Evolutionary conservation across 2,888 invertebrate species (phyloP).

Genomic region (Sphaerophoria rueppellii): DNA sequence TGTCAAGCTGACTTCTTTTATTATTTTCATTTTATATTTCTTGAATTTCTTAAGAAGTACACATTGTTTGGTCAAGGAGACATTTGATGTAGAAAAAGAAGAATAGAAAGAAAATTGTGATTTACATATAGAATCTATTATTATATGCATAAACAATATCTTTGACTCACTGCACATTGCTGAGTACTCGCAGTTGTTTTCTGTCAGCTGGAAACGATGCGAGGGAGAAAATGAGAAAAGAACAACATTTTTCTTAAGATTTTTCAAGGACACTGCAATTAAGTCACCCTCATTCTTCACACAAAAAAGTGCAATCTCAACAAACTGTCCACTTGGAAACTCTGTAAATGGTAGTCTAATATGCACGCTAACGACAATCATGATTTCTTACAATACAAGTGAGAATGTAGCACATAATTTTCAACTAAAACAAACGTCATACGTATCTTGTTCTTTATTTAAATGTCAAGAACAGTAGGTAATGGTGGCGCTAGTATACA

Average conservation of each 20-base stretch:
- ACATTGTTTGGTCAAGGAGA: conserved; percentile 8
- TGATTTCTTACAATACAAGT: conserved; percentile 13
- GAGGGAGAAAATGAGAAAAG: background rate
- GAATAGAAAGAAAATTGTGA: background rate
- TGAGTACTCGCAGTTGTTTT: background rate
- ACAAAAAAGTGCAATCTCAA: background rate
- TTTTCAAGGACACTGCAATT: conserved; percentile 37
- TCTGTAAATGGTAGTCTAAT: conserved; percentile 32
- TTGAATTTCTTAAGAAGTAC: background rate
- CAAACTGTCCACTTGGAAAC: conserved; percentile 45
- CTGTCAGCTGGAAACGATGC: too few species aligned
- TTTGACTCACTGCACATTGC: background rate
- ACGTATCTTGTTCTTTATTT: conserved; percentile 10
- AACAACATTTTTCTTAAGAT: background rate
- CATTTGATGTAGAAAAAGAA: background rate
- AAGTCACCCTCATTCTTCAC: background rate
- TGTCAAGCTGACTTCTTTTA: background rate
- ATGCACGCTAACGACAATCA: conserved; percentile 40
- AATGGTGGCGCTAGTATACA: conserved; percentile 30
- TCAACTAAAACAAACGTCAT: background rate
- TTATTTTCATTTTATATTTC: background rate
- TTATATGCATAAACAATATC: background rate
- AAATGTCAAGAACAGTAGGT: conserved; percentile 30
- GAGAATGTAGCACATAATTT: conserved; percentile 1
- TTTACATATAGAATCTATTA: background rate